Evolutionary conservation across 64 coral and sea anemone genomes (phyloP), one percentile per base, ranked within the genome.

Genomic region (Orbicella faveolata): DNA sequence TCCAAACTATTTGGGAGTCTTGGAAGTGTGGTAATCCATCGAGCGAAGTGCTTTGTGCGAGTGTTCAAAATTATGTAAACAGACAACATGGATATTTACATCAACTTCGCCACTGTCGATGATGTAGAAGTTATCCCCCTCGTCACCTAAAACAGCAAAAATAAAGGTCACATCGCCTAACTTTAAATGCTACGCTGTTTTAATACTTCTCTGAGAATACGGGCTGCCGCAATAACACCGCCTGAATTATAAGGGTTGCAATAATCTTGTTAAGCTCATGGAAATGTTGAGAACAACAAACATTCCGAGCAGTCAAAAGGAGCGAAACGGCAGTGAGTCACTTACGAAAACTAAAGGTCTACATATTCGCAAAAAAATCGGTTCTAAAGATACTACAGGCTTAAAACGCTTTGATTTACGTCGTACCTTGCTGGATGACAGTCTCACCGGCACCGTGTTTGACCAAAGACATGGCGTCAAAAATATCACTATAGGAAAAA

Each of bases 41-140:
- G 14, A 76, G 11, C 2, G 37, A 44, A 37, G 55, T n/a, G n/a
- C 17, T 77, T 77, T 51, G 5, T 10, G 37, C 41, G 37, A 78
- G 17, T 52, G 21, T 25, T 70, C 20, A 52, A 59, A 30, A 52
- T 30, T 72, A 52, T 26, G 82, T 72, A 85, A 85, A 83, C 39
- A 85, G 37, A 52, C 64, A 73, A 85, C 34, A 70, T 8, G 65
- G 48, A 72, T 17, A 72, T 74, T 80, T 93, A 99, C 97, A 89
- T 99, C 97, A 21, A 99, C 97, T 94, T 99, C 97, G 3, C 97
- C 97, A 66, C 97, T 99, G 89, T 99, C 97, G 76, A 99, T 96
- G 80, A 99, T 99, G 78, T 99, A 99, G 74, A 99, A 99, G 61
- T 99, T 99, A 67, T 99, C 97, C 33, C 97, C 97, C 59, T 99